A percentile compares a stretch with the other conserved stretches of the same genome.
Conservation (phyloP, 1,140 invertebrate genomes). For the Nephila pilipes region DNA sequence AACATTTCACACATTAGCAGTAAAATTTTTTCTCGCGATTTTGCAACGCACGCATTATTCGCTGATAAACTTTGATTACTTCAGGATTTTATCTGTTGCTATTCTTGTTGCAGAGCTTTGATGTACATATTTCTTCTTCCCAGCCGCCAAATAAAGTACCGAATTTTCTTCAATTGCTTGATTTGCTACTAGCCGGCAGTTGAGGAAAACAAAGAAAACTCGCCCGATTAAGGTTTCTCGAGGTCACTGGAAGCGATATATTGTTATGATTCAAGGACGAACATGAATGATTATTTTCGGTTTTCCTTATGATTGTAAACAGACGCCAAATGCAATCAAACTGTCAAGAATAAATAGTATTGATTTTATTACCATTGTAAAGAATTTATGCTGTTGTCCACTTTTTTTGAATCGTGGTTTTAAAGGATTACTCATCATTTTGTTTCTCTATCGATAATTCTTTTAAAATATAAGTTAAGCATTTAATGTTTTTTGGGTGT, state of each 20-base stretch:
- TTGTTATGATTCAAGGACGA: slow-evolving; percentile 24
- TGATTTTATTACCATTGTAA: neutral
- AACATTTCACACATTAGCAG: too few species aligned
- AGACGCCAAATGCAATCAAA: neutral
- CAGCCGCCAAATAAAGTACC: neutral
- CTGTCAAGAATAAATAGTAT: slow-evolving; percentile 8
- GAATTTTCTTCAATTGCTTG: neutral
- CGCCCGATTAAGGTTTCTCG: neutral
- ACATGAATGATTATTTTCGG: slow-evolving; percentile 2
- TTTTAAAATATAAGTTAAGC: neutral
- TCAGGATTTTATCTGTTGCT: neutral
- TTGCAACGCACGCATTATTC: too few species aligned
- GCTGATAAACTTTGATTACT: too few species aligned
- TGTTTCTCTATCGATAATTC: neutral
- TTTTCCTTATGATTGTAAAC: slow-evolving; percentile 14
- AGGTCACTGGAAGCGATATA: slow-evolving; percentile 14
- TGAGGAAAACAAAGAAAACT: neutral
- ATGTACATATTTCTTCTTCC: neutral
- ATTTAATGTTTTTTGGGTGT: too few species aligned
- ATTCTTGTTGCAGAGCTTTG: neutral
- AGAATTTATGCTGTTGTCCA: neutral
- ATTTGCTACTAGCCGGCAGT: neutral
- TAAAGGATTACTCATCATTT: neutral
- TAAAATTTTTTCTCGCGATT: too few species aligned
- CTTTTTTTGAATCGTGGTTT: neutral